phyloP scores from a whole-genome alignment of 2,888 invertebrate genomes.

The Melinaea marsaeus region DNA sequence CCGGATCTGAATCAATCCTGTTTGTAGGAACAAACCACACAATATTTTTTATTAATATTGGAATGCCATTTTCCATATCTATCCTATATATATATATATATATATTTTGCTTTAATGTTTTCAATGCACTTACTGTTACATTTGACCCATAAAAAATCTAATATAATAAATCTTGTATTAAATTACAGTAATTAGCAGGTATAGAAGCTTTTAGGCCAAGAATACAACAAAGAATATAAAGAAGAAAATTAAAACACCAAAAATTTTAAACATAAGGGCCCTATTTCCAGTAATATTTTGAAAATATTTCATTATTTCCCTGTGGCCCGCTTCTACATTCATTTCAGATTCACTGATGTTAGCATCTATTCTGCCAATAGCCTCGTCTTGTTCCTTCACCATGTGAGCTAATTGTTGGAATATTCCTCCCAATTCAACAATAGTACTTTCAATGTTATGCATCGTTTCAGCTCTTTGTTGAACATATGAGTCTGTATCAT shows the following conservation, averaged over 20 bases:
- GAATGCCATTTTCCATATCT: too few species aligned
- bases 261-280: slow-evolving; percentile 99
- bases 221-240: slow-evolving; percentile 99
- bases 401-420: slow-evolving; percentile 97
- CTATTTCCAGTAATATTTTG: slow-evolving; percentile 97
- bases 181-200: too few species aligned
- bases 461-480: slow-evolving; percentile 97
- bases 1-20: too few species aligned
- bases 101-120: too few species aligned
- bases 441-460: slow-evolving; percentile 99
- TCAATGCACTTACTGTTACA: too few species aligned
- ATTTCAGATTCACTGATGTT: slow-evolving; percentile 97
- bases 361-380: slow-evolving; percentile 97
- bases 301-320: slow-evolving; percentile 98
- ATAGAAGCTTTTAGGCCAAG: slow-evolving; percentile 80
- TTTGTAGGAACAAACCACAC: too few species aligned
- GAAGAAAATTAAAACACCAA: slow-evolving; percentile 98
- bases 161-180: too few species aligned
- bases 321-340: slow-evolving; percentile 98
- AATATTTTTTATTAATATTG: too few species aligned
- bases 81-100: too few species aligned
- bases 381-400: slow-evolving; percentile 99
- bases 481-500: slow-evolving; percentile 93
- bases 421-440: slow-evolving; percentile 98
- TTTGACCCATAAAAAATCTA: too few species aligned